Evolutionary conservation across 2,797 vertebrate species (phyloP), one percentile per base, ranked within the genome.

Genomic region (Holocentrus rufus): DNA sequence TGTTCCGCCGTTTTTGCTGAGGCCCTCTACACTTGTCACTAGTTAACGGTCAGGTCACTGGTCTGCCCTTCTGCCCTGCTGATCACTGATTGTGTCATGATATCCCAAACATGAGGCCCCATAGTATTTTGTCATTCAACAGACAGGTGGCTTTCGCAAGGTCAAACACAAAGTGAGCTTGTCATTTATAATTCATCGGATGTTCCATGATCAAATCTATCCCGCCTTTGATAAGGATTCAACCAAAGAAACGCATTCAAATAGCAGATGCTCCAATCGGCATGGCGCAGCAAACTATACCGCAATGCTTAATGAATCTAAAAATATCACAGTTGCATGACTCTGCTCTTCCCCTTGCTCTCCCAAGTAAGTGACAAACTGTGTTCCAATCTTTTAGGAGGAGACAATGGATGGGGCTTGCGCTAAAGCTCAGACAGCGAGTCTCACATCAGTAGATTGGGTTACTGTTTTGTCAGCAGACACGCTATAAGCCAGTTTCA

Each of bases 161-260:
- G 91, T 92, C 88, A 83, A 70, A 72, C 57, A 73, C 76, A 87
- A 87, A 79, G 86, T 66, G 83, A 89, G 60, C 56, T 67, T n/a
- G 72, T 71, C 87, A 92, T 92, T 68, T 87, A 93, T 92, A 89
- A 93, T 93, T 92, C 87, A 93, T 89, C 4, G 8, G 81, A 72
- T 81, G 81, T 87, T 91, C 83, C 82, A 79, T 69, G 4, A 90
- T 91, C 86, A 74, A 66, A 84, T 91, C 88, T 75, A 81, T 74
- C 77, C 76, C 42, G 59, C 46, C 76, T 88, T 74, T 80, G 83
- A 81, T 81, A 76, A 69, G 86, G 62, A 79, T 69, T 85, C 70
- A 62, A 49, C 59, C 65, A 42, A 61, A 82, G 74, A 88, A 88
- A 90, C 81, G 66, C 56, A 81, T 66, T 74, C 69, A 75, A 53